A percentile compares a stretch with the other conserved stretches of the same genome.
These are phyloP conservation scores for Hystrix cristata DNA, from an alignment of 2,113 vertebrate genomes.

Conservation along the genomic window DNA sequence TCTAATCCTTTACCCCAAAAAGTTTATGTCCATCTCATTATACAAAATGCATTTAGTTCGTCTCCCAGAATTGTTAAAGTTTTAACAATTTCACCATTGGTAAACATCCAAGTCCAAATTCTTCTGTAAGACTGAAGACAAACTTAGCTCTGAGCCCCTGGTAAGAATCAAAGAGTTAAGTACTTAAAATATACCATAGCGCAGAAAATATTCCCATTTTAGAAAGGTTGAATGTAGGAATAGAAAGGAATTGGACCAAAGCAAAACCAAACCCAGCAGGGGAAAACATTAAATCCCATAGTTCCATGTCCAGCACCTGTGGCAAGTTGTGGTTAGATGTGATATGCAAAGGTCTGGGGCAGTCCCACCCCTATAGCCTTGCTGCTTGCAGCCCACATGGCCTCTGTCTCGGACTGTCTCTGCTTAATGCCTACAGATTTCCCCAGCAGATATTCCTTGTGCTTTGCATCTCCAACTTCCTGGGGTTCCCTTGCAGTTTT, in stretches of 20 bases:
- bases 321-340: neutral
- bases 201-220: neutral
- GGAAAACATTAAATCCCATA: neutral
- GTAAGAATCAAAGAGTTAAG: neutral
- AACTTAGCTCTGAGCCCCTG: neutral
- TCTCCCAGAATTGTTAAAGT: neutral
- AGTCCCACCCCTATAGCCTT: neutral
- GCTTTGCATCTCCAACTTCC: neutral
- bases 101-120: neutral
- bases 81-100: neutral
- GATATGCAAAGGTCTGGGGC: neutral
- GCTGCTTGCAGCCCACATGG: neutral
- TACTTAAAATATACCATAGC: neutral
- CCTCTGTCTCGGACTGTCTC: neutral
- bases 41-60: neutral
- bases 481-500: neutral
- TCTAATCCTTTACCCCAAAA: neutral
- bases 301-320: neutral
- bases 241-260: neutral
- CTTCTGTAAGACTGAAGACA: neutral
- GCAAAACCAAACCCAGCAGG: neutral
- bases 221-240: neutral
- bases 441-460: neutral
- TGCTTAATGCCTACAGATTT: neutral
- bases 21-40: neutral